Conservation (phyloP, 92 coral and sea anemone species). For the Epizoanthus ramosus region DNA sequence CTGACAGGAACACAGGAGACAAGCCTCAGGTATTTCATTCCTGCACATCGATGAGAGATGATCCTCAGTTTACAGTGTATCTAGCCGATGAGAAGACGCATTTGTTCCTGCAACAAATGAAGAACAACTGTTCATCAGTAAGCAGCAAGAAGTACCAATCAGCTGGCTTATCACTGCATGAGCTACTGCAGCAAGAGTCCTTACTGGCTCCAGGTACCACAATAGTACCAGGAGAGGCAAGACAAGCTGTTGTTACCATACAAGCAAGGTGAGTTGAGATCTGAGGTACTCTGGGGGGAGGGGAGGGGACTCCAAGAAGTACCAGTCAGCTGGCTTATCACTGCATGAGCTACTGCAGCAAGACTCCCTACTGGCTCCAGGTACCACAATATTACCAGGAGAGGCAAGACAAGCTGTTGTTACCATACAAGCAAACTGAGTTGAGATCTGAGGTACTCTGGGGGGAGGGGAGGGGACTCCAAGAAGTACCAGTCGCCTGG, state of each 20-base stretch:
- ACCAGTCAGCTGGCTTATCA: not conserved
- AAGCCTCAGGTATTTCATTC: constrained; percentile 51
- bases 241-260: constrained; percentile 49
- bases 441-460: too few relatives aligned
- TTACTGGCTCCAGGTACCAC: constrained; percentile 59
- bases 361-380: constrained; percentile 52
- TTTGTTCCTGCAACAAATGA: not conserved
- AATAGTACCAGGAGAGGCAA: constrained; percentile 57
- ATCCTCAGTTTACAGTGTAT: constrained; percentile 63
- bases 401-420: constrained; percentile 53
- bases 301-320: too few relatives aligned
- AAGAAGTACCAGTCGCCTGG: not conserved
- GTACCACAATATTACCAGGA: constrained; percentile 56
- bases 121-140: not conserved
- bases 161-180: constrained; percentile 13
- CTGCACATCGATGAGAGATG: constrained; percentile 66
- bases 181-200: constrained; percentile 21
- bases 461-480: too few relatives aligned
- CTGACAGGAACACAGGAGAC: constrained; percentile 52
- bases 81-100: constrained; percentile 27
- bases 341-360: constrained; percentile 34
- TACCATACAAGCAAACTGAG: constrained; percentile 78
- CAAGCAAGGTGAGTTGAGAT: constrained; percentile 73
- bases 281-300: too few relatives aligned
- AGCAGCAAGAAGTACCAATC: not conserved